Conservation (phyloP, 1,140 invertebrate genomes). For the Drosophila rufa region DNA sequence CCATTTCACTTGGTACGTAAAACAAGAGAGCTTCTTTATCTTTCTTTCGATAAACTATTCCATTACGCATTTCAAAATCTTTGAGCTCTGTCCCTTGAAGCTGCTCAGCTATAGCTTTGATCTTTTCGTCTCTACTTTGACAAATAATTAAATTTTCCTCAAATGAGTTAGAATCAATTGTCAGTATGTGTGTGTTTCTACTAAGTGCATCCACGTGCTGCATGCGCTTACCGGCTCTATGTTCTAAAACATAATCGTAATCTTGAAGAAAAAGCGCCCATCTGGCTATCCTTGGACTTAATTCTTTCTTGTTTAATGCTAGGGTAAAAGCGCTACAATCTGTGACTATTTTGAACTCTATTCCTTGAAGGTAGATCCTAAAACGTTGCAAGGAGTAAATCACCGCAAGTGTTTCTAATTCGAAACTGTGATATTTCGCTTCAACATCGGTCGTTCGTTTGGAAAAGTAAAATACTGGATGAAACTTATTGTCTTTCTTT, state of each 20-base stretch:
- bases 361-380: slow-evolving; percentile 3
- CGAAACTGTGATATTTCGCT: slow-evolving; percentile 2
- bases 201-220: slow-evolving; percentile 10
- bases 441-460: not conserved
- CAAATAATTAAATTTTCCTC: slow-evolving; percentile 1
- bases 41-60: not conserved
- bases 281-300: not conserved
- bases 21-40: not conserved
- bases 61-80: not conserved
- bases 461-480: not conserved
- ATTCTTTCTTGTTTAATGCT: not conserved
- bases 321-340: not conserved
- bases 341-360: not conserved
- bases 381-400: not conserved
- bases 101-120: not conserved
- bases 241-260: not conserved
- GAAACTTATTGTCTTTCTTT: slow-evolving; percentile 10
- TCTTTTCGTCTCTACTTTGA: not conserved
- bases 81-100: not conserved
- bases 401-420: not conserved
- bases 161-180: slow-evolving; percentile 6
- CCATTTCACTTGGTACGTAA: slow-evolving; percentile 3
- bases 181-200: slow-evolving; percentile 6
- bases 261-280: not conserved
- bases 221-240: slow-evolving; percentile 5